Conservation (phyloP, 2,888 invertebrate genomes). For the Ectemnius cavifrons region DNA sequence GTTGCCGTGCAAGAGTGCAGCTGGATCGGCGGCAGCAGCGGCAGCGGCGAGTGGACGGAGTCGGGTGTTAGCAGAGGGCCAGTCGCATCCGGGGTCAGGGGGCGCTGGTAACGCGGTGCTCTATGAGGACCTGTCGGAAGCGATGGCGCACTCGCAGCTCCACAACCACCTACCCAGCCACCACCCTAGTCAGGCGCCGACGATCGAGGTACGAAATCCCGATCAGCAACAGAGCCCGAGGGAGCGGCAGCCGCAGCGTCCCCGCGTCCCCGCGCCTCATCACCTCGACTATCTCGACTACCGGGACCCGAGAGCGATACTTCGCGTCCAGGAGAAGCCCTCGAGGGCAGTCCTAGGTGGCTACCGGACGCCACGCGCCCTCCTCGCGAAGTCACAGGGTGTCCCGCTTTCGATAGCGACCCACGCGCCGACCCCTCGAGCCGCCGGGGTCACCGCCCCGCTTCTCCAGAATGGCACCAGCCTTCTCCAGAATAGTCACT, state of each 20-base stretch:
- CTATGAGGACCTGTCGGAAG: slow-evolving; percentile 89
- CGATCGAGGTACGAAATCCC: slow-evolving; percentile 75
- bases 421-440: slow-evolving; percentile 48
- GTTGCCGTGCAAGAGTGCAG: slow-evolving; percentile 88
- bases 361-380: slow-evolving; percentile 71
- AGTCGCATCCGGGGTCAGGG: slow-evolving; percentile 74
- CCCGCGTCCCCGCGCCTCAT: slow-evolving; percentile 65
- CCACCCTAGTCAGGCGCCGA: slow-evolving; percentile 69
- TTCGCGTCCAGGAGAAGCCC: slow-evolving; percentile 72
- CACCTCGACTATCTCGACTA: slow-evolving; percentile 76
- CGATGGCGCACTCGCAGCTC: slow-evolving; percentile 79
- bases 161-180: slow-evolving; percentile 69
- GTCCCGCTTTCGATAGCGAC: slow-evolving; percentile 67
- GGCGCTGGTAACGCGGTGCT: slow-evolving; percentile 81
- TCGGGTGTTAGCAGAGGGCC: slow-evolving; percentile 71
- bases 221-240: slow-evolving; percentile 64
- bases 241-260: slow-evolving; percentile 59
- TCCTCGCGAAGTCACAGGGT: slow-evolving; percentile 69
- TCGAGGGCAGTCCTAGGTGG: slow-evolving; percentile 73
- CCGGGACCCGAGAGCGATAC: slow-evolving; percentile 74
- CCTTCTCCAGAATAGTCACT: slow-evolving; percentile 53
- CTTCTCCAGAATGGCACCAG: slow-evolving; percentile 45
- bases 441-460: slow-evolving; percentile 33
- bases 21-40: slow-evolving; percentile 77
- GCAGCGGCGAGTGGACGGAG: slow-evolving; percentile 74